Percentiles rank a stretch among this genome's conserved stretches.
phyloP scores from a whole-genome alignment of 2,113 vertebrate genomes.

The Nyctereutes procyonoides region DNA sequence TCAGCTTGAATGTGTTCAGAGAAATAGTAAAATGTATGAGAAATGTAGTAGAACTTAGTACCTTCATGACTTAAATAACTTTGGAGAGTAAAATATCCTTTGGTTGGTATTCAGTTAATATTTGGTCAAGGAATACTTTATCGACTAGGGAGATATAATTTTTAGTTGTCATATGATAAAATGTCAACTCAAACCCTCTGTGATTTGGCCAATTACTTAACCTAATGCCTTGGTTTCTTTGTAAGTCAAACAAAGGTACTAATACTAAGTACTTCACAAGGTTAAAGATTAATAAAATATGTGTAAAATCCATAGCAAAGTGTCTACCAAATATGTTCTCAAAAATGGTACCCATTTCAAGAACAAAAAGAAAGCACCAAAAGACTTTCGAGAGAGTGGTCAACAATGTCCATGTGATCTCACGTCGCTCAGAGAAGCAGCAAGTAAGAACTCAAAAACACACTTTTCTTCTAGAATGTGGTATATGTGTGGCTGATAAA shows the following conservation, averaged over 20 bases:
- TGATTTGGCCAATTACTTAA: constrained; percentile 18
- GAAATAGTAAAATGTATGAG: neutral
- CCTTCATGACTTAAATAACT: neutral
- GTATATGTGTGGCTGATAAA: neutral
- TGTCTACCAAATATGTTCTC: neutral
- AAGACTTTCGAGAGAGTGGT: neutral
- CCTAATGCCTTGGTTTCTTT: neutral
- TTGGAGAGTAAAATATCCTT: constrained; percentile 53
- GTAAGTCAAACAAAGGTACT: neutral
- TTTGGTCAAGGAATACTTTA: constrained; percentile 24
- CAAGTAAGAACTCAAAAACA: neutral
- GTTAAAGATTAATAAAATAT: neutral
- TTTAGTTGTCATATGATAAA: constrained; percentile 10
- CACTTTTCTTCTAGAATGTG: neutral
- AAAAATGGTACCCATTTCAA: neutral
- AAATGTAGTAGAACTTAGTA: neutral
- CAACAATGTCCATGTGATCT: neutral
- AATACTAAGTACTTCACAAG: constrained; percentile 4
- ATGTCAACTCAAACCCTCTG: neutral
- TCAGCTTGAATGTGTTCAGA: neutral
- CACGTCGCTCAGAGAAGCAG: neutral
- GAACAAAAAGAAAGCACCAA: neutral
- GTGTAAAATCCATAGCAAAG: neutral
- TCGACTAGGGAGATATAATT: neutral
- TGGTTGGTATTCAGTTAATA: neutral